A percentile compares a stretch with the other conserved stretches of the same genome.
Evolutionary conservation across 1,140 invertebrate genomes (phyloP).

Genomic region (Cecropterus lyciades): DNA sequence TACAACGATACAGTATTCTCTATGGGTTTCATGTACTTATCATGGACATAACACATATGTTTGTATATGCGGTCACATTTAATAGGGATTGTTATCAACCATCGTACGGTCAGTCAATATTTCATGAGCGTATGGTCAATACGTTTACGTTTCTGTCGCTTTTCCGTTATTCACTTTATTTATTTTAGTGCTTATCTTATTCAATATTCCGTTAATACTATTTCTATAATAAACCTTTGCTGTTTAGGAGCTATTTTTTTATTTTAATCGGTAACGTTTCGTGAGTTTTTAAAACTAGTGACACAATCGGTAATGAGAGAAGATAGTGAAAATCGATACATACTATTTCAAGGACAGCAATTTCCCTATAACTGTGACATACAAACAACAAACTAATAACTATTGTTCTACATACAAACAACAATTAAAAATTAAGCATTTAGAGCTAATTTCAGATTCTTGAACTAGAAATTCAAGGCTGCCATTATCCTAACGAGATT

Average conservation of each 20-base stretch:
- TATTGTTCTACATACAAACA: constrained; percentile 16
- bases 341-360: constrained; percentile 18
- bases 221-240: too few species aligned
- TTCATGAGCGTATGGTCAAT: constrained; percentile 50
- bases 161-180: neutral
- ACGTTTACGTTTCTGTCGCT: constrained; percentile 19
- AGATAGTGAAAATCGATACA: constrained; percentile 31
- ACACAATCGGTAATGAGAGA: constrained; percentile 1
- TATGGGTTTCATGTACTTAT: constrained; percentile 48
- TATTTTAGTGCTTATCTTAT: too few species aligned
- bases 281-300: neutral
- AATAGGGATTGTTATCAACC: constrained; percentile 58
- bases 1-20: constrained; percentile 44
- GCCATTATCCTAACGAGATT: constrained; percentile 33
- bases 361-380: constrained; percentile 10
- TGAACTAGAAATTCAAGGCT: constrained; percentile 41
- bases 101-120: constrained; percentile 60
- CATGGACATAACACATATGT: constrained; percentile 42
- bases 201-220: too few species aligned
- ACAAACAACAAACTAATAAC: too few species aligned
- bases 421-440: constrained; percentile 28
- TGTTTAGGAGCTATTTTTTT: too few species aligned
- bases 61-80: constrained; percentile 46
- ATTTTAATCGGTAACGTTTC: neutral
- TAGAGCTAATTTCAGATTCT: constrained; percentile 36